Evolutionary conservation across 2,888 invertebrate species (phyloP).

Genomic region (Drosophila algonquin): DNA sequence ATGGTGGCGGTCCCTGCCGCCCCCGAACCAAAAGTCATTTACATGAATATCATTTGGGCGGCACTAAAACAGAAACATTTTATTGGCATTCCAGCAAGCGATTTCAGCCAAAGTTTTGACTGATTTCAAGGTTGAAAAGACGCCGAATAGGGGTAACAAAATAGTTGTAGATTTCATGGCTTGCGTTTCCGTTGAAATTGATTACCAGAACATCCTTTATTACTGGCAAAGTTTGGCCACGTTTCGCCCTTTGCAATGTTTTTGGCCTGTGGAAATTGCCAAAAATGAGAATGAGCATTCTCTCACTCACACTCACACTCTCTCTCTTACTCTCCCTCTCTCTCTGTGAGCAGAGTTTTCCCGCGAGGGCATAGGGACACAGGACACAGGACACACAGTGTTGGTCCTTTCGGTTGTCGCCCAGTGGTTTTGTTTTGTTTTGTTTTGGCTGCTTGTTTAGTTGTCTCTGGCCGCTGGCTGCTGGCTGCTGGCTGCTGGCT

Average conservation of each 20-base stretch:
- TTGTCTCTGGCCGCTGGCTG: constrained; percentile 57
- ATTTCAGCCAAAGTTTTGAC: not conserved
- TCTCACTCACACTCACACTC: constrained; percentile 17
- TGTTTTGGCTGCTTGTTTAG: too few species aligned
- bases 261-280: constrained; percentile 55
- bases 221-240: constrained; percentile 34
- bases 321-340: constrained; percentile 36
- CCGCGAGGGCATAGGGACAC: constrained; percentile 6
- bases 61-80: not conserved
- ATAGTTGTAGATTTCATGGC: not conserved
- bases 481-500: constrained; percentile 54
- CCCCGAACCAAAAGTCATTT: constrained; percentile 45
- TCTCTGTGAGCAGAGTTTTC: not conserved
- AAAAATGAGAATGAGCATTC: constrained; percentile 33
- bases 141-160: too few species aligned
- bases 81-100: constrained; percentile 3
- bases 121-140: not conserved
- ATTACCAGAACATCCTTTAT: constrained; percentile 42
- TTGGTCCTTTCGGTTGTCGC: constrained; percentile 49
- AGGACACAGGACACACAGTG: constrained; percentile 33
- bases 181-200: constrained; percentile 1
- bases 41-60: constrained; percentile 49
- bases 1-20: not conserved
- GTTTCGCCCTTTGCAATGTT: constrained; percentile 44
- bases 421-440: constrained; percentile 57